Evolutionary conservation across 1,140 invertebrate species (phyloP), one percentile per base, ranked within the genome.

Genomic region (Drosophila kohkoa): DNA sequence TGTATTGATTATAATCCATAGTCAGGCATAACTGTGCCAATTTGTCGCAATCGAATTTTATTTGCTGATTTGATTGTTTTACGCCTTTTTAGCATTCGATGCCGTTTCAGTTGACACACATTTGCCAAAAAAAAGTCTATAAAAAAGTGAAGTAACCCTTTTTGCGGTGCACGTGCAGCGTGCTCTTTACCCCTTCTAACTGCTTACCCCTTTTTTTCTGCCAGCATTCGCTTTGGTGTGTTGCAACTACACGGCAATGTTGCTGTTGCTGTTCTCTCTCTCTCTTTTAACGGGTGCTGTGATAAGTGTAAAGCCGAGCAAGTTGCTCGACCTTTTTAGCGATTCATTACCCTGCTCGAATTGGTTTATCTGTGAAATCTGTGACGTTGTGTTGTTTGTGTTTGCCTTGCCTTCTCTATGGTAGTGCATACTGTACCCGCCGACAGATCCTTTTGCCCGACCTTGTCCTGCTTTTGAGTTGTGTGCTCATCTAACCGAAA

Each of bases 361-460:
- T 92, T 85, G 90, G 91, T 92, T 92, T 92, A 92, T 90, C 90
- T 92, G 87, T 92, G 81, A 92, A 92, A 92, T 92, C 85, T 82
- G 64, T 82, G 76, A 82, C 71, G 78, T 75, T 72, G 52, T 73
- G 57, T 58, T 75, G 75, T 78, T 73, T 41, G 55, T 81, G 59
- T 73, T 75, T 67, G 60, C 66, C 55, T 52, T 75, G 64, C 48
- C 62, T 38, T 49, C 63, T 48, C 41, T 32, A n/a, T 62, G 46
- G 13, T 58, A 60, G n/a, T 64, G 38, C 7, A 52, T 79, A 64
- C 60, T 57, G 54, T 59, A 30, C 30, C 30, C 16, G 38, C 63
- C 65, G 48, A 45, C 63, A 69, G 48, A 48, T 57, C 52, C 66
- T 65, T 51, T 13, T 68, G 62, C 75, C 65, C 68, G 85, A 88